Base-by-base conservation (phyloP, 2,113 vertebrate species). In the Pseudonaja textilis region DNA sequence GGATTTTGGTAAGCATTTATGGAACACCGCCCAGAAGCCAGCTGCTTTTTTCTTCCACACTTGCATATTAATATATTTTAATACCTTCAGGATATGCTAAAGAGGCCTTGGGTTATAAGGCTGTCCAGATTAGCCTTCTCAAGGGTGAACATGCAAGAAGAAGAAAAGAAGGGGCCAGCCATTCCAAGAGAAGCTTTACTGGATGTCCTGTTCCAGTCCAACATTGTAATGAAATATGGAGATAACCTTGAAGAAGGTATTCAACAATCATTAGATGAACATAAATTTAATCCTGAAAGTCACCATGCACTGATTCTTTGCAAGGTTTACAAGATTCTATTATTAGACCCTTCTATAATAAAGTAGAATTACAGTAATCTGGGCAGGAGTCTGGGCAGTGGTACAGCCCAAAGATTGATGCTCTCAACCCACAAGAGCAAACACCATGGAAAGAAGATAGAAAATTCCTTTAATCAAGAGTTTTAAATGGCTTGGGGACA, bases 21-120 rank as follows among this genome's bases (percentile, higher is more conserved):
- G 96, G 96, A 96, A 95, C 94, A 95, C 96, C 96, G 96, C 95
- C 96, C 97, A 96, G 95, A 95, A 94, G 94, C 96, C 96, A 97
- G 95, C 95, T 97, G 97, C 95, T 97, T 96, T 96, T 97, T 97
- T 95, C 96, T 96, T 87, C 88, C 88, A 89, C 94, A 89, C 94
- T 95, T 97, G 97, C 96, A 96, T 97, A 96, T 97, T 97, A 97
- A 97, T 96, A 97, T 94, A 95, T 94, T 93, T 95, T 93, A 90
- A 91, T 93, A 96, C 93, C 91, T 96, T 96, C 93, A 95, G 56
- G 93, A 95, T 94, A 96, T 23, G 85, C 92, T 94, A 93, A 88
- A 91, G 91, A 96, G 95, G 95, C 95, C 95, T 94, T 95, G 91
- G 88, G 93, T 96, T 95, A 55, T 23, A 93, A 95, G 92, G 89